These are phyloP conservation scores for Rutpela maculata DNA, from an alignment of 2,888 invertebrate genomes.

Conservation along the genomic window DNA sequence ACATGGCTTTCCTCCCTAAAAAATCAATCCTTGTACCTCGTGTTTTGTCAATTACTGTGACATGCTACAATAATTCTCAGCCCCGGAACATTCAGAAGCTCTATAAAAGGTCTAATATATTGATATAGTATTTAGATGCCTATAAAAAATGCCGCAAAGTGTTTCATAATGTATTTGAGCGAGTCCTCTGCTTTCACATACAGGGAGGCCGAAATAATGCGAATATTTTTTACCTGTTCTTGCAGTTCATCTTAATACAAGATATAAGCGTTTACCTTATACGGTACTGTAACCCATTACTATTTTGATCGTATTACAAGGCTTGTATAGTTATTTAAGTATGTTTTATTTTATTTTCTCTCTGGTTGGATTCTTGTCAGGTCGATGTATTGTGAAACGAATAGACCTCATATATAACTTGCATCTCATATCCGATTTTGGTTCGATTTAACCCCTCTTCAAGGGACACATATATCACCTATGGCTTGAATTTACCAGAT, in stretches of 20 bases:
- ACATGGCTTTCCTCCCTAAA: constrained; percentile 45
- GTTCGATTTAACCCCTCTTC: too few relatives aligned
- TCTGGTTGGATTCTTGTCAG: too few relatives aligned
- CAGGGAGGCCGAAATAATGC: constrained; percentile 35
- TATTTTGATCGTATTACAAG: too few relatives aligned
- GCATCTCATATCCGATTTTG: too few relatives aligned
- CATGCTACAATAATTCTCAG: constrained; percentile 62
- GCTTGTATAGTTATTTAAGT: too few relatives aligned
- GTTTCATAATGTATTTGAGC: constrained; percentile 72
- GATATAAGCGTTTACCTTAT: too few relatives aligned
- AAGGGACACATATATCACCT: too few relatives aligned
- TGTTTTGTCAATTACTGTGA: constrained; percentile 61
- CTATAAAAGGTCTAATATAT: constrained; percentile 68
- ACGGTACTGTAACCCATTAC: too few relatives aligned
- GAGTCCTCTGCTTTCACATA: constrained; percentile 57
- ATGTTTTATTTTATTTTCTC: too few relatives aligned
- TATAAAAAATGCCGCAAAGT: constrained; percentile 74
- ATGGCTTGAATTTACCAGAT: too few relatives aligned
- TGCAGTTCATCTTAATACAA: neutral
- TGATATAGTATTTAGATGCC: constrained; percentile 74
- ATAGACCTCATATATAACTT: too few relatives aligned
- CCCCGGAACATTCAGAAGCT: constrained; percentile 53
- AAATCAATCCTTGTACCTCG: constrained; percentile 45
- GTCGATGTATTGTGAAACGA: too few relatives aligned
- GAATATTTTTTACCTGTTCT: neutral